These are phyloP conservation scores for Otolemur garnettii DNA, from an alignment of 2,113 vertebrate species.

Conservation along the genomic window DNA sequence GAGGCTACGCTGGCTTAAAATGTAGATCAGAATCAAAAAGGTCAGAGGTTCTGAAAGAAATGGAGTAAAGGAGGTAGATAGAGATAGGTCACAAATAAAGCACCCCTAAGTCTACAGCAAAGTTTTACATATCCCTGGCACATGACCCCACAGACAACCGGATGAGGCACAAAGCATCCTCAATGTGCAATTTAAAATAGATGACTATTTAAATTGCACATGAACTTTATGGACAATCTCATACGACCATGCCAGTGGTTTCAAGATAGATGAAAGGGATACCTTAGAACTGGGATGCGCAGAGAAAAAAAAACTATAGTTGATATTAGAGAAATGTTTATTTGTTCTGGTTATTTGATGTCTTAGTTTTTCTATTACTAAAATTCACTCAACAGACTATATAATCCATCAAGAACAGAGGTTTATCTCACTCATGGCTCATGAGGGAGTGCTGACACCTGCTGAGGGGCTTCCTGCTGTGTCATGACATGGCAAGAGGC, in stretches of 20 bases:
- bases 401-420: not conserved
- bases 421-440: not conserved
- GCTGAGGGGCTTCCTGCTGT: not conserved
- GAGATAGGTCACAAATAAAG: not conserved
- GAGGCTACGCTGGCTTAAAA: not conserved
- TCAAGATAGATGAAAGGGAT: not conserved
- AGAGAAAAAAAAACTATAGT: not conserved
- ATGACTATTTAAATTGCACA: no score
- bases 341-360: not conserved
- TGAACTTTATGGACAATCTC: no score
- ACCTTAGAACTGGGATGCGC: not conserved
- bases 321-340: not conserved
- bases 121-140: not conserved
- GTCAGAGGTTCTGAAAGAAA: not conserved
- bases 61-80: not conserved
- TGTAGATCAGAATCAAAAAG: not conserved
- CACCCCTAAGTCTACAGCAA: not conserved
- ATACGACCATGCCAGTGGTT: not conserved
- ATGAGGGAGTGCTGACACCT: not conserved
- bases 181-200: no score
- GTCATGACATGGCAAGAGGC: not conserved
- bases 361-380: not conserved
- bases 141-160: not conserved
- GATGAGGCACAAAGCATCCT: not conserved
- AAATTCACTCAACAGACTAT: not conserved